Percentiles rank a stretch among this genome's conserved stretches.
Evolutionary conservation across 2,113 vertebrate genomes (phyloP).

Genomic region (Rhea americana): DNA sequence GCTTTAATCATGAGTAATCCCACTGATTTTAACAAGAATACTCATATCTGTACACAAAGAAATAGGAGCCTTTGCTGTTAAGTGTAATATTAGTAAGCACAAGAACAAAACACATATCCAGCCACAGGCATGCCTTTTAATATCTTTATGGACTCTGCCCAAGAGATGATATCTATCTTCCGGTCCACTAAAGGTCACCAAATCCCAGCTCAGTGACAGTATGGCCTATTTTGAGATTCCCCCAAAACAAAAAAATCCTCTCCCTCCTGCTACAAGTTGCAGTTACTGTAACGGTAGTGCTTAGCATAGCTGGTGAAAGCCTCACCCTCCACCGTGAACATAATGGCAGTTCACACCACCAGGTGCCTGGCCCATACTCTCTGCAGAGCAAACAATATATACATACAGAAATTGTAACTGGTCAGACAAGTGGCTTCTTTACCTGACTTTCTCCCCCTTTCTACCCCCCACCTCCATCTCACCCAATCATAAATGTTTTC

Average conservation of each 20-base stretch:
- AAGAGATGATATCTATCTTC: slow-evolving; percentile 42
- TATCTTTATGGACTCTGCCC: background rate
- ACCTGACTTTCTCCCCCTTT: background rate
- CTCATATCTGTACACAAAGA: background rate
- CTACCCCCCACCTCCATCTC: background rate
- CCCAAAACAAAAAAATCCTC: background rate
- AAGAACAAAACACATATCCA: slow-evolving; percentile 17
- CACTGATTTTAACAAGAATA: background rate
- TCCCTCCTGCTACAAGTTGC: background rate
- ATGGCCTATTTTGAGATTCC: slow-evolving; percentile 20
- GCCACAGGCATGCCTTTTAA: background rate
- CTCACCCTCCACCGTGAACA: background rate
- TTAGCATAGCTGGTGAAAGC: background rate
- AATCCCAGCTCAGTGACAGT: background rate
- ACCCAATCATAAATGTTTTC: background rate
- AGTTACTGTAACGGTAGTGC: background rate
- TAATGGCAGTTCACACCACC: background rate
- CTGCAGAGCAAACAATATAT: background rate
- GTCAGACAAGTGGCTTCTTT: background rate
- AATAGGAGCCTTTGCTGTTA: slow-evolving; percentile 11
- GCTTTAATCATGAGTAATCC: background rate
- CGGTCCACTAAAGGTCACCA: slow-evolving; percentile 27
- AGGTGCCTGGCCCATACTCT: background rate
- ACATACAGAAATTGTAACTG: background rate
- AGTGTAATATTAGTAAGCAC: background rate